These are phyloP conservation scores for Xestia ashworthii DNA, from an alignment of 2,888 invertebrate species.

Conservation along the genomic window DNA sequence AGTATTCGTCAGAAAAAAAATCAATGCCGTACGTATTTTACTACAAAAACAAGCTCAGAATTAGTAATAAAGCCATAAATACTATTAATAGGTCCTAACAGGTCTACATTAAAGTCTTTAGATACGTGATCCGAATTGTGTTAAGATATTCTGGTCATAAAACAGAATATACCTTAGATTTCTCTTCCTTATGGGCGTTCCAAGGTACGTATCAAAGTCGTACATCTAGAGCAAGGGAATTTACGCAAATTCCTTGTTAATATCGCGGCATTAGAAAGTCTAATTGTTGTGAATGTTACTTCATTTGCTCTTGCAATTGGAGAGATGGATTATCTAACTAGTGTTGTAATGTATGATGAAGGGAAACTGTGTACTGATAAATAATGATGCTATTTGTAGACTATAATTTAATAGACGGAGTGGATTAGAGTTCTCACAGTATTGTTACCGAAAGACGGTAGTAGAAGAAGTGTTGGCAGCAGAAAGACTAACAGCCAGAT, in stretches of 20 bases:
- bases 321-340: conserved; percentile 10
- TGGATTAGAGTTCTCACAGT: not conserved
- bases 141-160: conserved; percentile 29
- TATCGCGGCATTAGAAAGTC: conserved; percentile 52
- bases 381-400: not conserved
- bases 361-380: not conserved
- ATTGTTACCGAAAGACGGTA: not conserved
- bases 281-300: conserved; percentile 40
- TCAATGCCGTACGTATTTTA: not conserved
- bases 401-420: not conserved
- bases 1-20: not conserved
- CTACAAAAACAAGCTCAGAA: conserved; percentile 28
- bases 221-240: conserved; percentile 53
- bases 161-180: conserved; percentile 36
- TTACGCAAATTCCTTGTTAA: conserved; percentile 60
- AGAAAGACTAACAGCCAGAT: not conserved
- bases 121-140: conserved; percentile 55
- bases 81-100: conserved; percentile 33
- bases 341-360: not conserved
- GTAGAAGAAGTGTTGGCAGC: not conserved
- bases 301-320: conserved; percentile 13
- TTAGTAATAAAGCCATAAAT: conserved; percentile 37
- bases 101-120: conserved; percentile 14
- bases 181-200: conserved; percentile 61
- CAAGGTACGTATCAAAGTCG: conserved; percentile 43